Percentiles rank a stretch among this genome's conserved stretches.
phyloP scores from a whole-genome alignment of 2,113 vertebrate genomes.

The Lota lota region DNA sequence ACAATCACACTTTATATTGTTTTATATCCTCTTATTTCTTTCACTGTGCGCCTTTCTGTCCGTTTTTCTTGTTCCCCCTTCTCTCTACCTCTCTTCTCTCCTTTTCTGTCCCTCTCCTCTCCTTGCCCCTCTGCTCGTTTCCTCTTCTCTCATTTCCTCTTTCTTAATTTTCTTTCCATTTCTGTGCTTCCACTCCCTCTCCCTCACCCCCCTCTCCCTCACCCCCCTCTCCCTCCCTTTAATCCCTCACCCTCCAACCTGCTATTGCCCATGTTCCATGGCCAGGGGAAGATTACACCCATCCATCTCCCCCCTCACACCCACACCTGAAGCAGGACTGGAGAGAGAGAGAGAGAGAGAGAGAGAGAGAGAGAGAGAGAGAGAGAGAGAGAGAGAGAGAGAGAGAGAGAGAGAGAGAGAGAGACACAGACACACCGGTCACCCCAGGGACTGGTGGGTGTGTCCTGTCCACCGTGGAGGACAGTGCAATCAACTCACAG shows the following conservation, averaged over 20 bases:
- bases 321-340: not conserved
- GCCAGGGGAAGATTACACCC: slow-evolving; percentile 34
- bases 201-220: not conserved
- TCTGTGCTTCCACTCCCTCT: not conserved
- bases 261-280: not conserved
- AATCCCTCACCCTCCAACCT: not conserved
- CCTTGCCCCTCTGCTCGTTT: not conserved
- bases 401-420: too few species aligned
- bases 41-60: too few species aligned
- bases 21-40: too few species aligned
- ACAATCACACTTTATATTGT: too few species aligned
- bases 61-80: too few species aligned
- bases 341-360: too few species aligned
- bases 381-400: too few species aligned
- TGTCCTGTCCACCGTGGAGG: slow-evolving; percentile 35
- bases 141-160: not conserved
- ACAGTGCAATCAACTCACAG: slow-evolving; percentile 36
- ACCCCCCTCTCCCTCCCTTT: slow-evolving; percentile 6
- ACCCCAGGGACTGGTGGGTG: slow-evolving; percentile 24
- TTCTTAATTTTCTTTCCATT: not conserved
- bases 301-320: slow-evolving; percentile 7
- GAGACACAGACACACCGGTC: too few species aligned
- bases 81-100: not conserved
- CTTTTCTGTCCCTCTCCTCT: not conserved
- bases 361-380: too few species aligned